Percentiles rank a stretch among this genome's conserved stretches.
phyloP scores from a whole-genome alignment of 2,113 vertebrate genomes.

The Prionailurus viverrinus region DNA sequence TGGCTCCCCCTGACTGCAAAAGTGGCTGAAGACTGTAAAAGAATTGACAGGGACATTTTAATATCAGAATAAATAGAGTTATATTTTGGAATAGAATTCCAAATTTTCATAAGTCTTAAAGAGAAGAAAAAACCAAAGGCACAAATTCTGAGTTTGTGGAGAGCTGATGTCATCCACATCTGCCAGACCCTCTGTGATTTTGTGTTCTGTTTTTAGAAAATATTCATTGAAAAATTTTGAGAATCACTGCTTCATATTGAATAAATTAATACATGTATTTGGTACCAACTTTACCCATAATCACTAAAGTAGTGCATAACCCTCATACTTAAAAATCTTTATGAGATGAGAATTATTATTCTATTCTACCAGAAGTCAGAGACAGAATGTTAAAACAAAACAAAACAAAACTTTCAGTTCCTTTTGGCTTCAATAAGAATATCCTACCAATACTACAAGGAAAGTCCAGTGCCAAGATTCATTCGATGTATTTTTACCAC shows the following conservation, averaged over 20 bases:
- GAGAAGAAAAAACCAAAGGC: background rate
- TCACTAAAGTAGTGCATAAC: background rate
- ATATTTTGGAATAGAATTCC: background rate
- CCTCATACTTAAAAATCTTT: background rate
- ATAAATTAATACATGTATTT: background rate
- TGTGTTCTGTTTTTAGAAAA: conserved; percentile 1
- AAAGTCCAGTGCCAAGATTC: background rate
- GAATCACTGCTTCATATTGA: background rate
- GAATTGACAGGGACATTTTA: background rate
- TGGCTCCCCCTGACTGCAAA: background rate
- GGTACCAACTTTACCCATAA: background rate
- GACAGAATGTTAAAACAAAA: background rate
- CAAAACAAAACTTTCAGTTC: background rate
- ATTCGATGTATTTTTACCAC: background rate
- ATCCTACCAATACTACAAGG: background rate
- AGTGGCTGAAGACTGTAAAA: background rate
- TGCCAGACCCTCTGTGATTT: background rate
- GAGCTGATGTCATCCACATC: background rate
- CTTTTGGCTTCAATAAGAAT: background rate
- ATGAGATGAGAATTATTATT: background rate
- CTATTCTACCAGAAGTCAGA: background rate
- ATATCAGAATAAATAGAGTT: background rate
- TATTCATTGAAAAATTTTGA: background rate
- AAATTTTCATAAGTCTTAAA: background rate
- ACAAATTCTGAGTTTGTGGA: background rate